phyloP scores from a whole-genome alignment of 2,113 vertebrate genomes.

The Pseudois nayaur region DNA sequence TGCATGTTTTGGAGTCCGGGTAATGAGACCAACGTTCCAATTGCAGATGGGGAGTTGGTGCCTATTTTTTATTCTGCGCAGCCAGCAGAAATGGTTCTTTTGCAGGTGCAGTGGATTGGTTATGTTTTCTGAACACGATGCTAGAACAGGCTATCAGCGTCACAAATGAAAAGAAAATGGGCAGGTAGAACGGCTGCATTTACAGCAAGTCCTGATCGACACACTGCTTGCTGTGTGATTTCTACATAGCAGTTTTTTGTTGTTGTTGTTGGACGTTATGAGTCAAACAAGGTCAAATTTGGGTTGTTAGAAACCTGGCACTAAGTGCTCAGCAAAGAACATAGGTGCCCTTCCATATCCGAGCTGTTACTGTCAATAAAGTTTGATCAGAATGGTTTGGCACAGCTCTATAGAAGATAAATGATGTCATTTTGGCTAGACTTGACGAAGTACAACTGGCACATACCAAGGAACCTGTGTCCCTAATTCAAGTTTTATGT shows the following conservation, averaged over 20 bases:
- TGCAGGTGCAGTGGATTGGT: not conserved
- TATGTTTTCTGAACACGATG: not conserved
- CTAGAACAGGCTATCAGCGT: not conserved
- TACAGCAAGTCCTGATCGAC: not conserved
- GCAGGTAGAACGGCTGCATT: not conserved
- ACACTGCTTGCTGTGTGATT: not conserved
- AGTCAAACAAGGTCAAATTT: not conserved
- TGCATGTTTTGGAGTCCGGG: not conserved
- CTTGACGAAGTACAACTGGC: not conserved
- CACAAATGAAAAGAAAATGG: not conserved
- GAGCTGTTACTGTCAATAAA: not conserved
- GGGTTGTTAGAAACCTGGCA: not conserved
- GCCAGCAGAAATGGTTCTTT: not conserved
- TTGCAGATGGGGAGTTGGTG: not conserved
- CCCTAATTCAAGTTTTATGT: not conserved
- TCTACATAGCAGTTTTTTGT: not conserved
- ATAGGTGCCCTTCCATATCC: not conserved
- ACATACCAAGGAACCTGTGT: not conserved
- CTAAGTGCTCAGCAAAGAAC: not conserved
- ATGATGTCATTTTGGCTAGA: not conserved
- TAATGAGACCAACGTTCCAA: not conserved
- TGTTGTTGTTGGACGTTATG: not conserved
- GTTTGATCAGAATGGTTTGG: not conserved
- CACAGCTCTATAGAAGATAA: not conserved
- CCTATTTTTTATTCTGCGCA: not conserved